Percentiles rank a stretch among this genome's conserved stretches.
These are phyloP conservation scores for Yponomeuta evonymella DNA, from an alignment of 2,888 invertebrate genomes.

Conservation along the genomic window DNA sequence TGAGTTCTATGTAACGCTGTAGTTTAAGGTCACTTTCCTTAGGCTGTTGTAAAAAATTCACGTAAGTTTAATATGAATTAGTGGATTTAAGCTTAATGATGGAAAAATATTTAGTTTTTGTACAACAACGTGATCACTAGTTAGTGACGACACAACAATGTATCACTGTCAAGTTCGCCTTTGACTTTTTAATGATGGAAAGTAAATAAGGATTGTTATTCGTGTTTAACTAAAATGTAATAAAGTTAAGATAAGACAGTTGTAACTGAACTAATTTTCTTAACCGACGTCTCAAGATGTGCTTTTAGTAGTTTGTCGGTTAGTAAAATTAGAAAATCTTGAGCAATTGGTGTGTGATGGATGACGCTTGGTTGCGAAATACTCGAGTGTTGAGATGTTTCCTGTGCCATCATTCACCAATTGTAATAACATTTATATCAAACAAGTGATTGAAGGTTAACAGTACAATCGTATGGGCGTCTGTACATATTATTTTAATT, in stretches of 20 bases:
- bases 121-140: conserved; percentile 56
- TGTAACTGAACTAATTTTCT: conserved; percentile 2
- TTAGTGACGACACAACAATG: conserved; percentile 40
- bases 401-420: neutral
- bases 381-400: neutral
- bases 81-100: conserved; percentile 50
- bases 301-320: conserved; percentile 7
- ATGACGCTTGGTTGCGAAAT: neutral
- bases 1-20: neutral
- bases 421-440: neutral
- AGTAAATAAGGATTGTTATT: conserved; percentile 12
- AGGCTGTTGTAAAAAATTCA: conserved; percentile 53
- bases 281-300: conserved; percentile 6
- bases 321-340: neutral
- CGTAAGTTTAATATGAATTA: conserved; percentile 54
- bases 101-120: conserved; percentile 55
- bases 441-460: neutral
- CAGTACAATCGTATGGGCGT: conserved; percentile 12
- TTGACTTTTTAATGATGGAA: neutral
- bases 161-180: conserved; percentile 18
- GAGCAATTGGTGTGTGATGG: neutral
- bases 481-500: conserved; percentile 13
- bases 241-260: neutral
- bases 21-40: conserved; percentile 13
- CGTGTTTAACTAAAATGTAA: conserved; percentile 6